Percentiles rank a stretch among this genome's conserved stretches.
These are phyloP conservation scores for Dromiciops gliroides DNA, from an alignment of 2,113 vertebrate species.

Conservation along the genomic window DNA sequence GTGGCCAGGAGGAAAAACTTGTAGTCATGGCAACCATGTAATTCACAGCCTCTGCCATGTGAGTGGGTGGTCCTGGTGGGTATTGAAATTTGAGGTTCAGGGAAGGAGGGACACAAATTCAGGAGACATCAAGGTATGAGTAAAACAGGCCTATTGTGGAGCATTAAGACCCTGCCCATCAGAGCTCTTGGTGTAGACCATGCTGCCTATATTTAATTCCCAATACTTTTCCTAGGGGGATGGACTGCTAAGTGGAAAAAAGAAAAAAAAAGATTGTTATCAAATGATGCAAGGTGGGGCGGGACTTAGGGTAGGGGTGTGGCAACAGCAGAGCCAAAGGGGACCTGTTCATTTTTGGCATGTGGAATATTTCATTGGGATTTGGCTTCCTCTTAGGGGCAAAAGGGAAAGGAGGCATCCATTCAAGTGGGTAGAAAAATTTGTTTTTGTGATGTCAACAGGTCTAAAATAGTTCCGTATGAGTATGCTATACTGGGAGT, in stretches of 20 bases:
- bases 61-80: slow-evolving; percentile 39
- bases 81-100: slow-evolving; percentile 32
- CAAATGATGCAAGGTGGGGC: no score
- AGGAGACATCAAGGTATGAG: neutral
- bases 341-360: neutral
- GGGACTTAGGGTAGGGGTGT: neutral
- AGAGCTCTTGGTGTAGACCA: neutral
- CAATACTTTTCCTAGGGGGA: neutral
- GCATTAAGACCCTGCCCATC: neutral
- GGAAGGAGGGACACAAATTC: slow-evolving; percentile 28
- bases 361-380: neutral
- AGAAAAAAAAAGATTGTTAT: neutral
- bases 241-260: neutral
- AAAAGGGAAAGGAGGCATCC: neutral
- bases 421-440: neutral
- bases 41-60: slow-evolving; percentile 10
- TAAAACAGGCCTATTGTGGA: neutral
- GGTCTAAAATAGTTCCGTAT: neutral
- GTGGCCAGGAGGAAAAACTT: slow-evolving; percentile 17
- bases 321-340: neutral
- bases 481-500: neutral
- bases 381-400: neutral
- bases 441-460: neutral
- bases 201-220: neutral
- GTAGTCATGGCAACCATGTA: slow-evolving; percentile 54